Conservation (phyloP, 2,888 invertebrate species). For the Frankliniella fusca region DNA sequence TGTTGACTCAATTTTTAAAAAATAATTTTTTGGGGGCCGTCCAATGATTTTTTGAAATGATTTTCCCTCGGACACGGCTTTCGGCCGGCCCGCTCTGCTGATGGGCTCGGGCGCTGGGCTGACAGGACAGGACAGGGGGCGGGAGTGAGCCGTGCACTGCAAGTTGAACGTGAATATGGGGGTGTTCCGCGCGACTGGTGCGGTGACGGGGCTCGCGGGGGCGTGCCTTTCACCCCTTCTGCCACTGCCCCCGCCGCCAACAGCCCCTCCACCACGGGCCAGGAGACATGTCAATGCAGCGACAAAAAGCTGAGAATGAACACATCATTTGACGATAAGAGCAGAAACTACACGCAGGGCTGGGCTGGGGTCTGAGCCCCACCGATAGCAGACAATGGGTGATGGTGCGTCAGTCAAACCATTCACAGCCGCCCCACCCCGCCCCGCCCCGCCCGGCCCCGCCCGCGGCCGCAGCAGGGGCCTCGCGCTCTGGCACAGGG, state of each 20-base stretch:
- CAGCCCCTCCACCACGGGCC: neutral
- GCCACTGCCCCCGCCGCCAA: neutral
- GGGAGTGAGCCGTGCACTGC: neutral
- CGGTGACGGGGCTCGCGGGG: neutral
- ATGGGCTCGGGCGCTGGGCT: neutral
- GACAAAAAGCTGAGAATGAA: neutral
- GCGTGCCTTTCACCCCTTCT: neutral
- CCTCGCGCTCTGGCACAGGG: neutral
- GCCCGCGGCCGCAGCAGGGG: neutral
- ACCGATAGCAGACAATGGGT: constrained; percentile 8
- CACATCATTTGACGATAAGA: constrained; percentile 11
- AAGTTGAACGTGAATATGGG: too few species aligned
- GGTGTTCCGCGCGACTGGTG: too few species aligned
- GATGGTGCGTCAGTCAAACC: constrained; percentile 16
- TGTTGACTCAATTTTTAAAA: too few species aligned
- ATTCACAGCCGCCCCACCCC: neutral
- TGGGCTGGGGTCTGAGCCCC: neutral
- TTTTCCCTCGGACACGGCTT: too few species aligned
- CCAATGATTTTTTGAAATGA: too few species aligned
- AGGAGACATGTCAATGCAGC: neutral
- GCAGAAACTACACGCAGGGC: neutral
- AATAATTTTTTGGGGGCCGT: too few species aligned
- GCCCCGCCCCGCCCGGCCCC: constrained; percentile 5
- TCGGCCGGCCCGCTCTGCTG: neutral
- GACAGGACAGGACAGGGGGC: neutral